These are phyloP conservation scores for Zapus hudsonius DNA, from an alignment of 2,113 vertebrate genomes.

Conservation along the genomic window DNA sequence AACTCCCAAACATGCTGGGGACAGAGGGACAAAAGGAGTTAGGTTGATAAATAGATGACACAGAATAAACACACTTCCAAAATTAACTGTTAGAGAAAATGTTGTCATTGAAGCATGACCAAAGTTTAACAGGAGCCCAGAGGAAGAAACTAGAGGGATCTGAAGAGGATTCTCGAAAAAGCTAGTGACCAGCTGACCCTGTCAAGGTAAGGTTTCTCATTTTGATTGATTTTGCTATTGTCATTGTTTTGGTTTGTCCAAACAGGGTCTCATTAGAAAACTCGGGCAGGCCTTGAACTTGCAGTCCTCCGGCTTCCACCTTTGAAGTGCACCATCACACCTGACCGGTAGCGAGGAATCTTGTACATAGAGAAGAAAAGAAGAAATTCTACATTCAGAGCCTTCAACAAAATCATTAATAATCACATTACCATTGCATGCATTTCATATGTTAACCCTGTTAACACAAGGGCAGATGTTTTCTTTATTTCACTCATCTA, in stretches of 20 bases:
- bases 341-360: background rate
- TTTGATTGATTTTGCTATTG: background rate
- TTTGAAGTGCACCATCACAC: background rate
- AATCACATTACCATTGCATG: background rate
- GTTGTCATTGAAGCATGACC: background rate
- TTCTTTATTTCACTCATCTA: background rate
- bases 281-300: background rate
- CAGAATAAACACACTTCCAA: background rate
- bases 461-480: background rate
- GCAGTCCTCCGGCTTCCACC: background rate
- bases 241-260: background rate
- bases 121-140: background rate
- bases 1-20: background rate
- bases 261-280: background rate
- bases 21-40: background rate
- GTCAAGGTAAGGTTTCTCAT: background rate
- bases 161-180: background rate
- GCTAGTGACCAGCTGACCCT: background rate
- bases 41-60: background rate
- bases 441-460: accelerated
- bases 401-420: background rate
- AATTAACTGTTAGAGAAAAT: background rate
- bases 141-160: background rate
- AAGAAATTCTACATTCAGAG: background rate
- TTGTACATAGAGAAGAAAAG: background rate